These are phyloP conservation scores for Drosophila buzzatii DNA, from an alignment of 2,888 invertebrate genomes.

Conservation along the genomic window DNA sequence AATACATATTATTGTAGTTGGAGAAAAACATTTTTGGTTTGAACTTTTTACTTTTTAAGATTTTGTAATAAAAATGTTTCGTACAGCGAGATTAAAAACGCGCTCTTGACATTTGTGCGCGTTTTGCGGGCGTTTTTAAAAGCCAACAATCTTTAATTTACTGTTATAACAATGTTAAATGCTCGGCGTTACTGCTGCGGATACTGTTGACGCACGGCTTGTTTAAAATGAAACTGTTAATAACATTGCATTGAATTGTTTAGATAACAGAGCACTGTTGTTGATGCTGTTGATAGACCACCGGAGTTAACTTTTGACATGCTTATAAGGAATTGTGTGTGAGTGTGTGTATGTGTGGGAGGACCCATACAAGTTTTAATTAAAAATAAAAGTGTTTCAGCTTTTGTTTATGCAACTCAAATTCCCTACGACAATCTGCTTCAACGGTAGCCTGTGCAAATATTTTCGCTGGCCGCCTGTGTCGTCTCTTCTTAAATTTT, in stretches of 20 bases:
- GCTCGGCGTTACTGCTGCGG: slow-evolving; percentile 17
- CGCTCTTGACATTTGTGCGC: slow-evolving; percentile 33
- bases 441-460: slow-evolving; percentile 71
- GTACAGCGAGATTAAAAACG: slow-evolving; percentile 37
- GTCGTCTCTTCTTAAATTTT: slow-evolving; percentile 2
- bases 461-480: slow-evolving; percentile 48
- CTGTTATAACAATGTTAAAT: slow-evolving; percentile 29
- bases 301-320: slow-evolving; percentile 44
- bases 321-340: slow-evolving; percentile 30
- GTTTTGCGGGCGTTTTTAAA: slow-evolving; percentile 36
- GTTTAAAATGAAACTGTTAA: slow-evolving; percentile 52
- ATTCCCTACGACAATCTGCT: slow-evolving; percentile 31
- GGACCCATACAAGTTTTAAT: slow-evolving; percentile 66
- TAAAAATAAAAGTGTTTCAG: slow-evolving; percentile 64
- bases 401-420: slow-evolving; percentile 59
- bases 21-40: slow-evolving; percentile 78
- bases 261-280: slow-evolving; percentile 47
- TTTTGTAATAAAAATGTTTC: background rate
- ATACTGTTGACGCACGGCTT: slow-evolving; percentile 23
- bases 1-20: slow-evolving; percentile 83
- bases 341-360: slow-evolving; percentile 13
- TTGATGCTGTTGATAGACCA: slow-evolving; percentile 51
- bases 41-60: background rate
- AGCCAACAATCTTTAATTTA: slow-evolving; percentile 3
- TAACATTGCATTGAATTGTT: slow-evolving; percentile 57